phyloP scores from a whole-genome alignment of 2,113 vertebrate genomes.

The Catharus minimus region DNA sequence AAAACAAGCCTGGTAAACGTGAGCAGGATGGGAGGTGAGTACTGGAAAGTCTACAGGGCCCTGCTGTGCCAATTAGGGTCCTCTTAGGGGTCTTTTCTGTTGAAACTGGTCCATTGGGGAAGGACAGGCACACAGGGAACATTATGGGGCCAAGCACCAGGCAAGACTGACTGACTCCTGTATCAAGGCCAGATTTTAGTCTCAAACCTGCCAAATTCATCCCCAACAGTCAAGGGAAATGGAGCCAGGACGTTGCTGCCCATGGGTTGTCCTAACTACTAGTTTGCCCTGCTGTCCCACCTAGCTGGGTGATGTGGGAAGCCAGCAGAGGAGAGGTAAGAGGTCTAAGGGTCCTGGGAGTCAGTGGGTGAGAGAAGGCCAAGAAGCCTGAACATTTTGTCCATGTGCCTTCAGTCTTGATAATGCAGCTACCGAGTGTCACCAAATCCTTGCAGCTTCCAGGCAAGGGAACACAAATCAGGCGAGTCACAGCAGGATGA shows the following conservation, averaged over 20 bases:
- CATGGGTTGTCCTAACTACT: accelerated
- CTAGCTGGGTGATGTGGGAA: neutral
- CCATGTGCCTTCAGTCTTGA: neutral
- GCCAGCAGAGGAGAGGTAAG: neutral
- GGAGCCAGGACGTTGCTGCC: neutral
- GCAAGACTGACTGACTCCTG: neutral
- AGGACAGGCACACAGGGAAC: neutral
- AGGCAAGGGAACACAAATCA: neutral
- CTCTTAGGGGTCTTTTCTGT: neutral
- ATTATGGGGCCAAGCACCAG: accelerated
- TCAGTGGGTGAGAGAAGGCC: neutral
- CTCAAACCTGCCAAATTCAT: neutral
- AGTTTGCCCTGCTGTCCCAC: neutral
- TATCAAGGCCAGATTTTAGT: neutral
- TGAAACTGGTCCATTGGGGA: neutral
- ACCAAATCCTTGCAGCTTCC: neutral
- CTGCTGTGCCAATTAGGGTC: neutral
- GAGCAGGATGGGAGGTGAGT: neutral
- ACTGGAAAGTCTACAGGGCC: neutral
- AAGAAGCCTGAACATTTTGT: neutral
- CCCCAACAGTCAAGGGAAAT: neutral
- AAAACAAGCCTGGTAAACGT: neutral
- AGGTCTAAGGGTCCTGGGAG: neutral
- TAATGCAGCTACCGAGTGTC: neutral
- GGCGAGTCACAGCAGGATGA: neutral